phyloP scores from a whole-genome alignment of 2,888 invertebrate species.

The Oscheius onirici region DNA sequence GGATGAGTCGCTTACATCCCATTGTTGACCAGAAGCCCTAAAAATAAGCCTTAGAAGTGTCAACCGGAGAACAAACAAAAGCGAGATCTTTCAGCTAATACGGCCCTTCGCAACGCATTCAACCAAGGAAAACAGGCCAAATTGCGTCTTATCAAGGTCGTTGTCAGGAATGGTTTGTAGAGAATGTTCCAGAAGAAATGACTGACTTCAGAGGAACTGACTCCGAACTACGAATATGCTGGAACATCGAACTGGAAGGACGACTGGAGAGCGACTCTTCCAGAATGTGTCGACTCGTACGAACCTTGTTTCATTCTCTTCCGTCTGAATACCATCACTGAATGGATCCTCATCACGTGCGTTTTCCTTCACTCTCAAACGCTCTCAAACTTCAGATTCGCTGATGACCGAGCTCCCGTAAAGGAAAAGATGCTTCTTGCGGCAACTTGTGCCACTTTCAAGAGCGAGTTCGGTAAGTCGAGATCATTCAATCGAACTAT shows the following conservation, averaged over 20 bases:
- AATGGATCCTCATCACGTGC: constrained; percentile 80
- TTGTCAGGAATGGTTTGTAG: constrained; percentile 64
- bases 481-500: too few species aligned
- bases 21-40: too few species aligned
- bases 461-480: constrained; percentile 82
- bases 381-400: constrained; percentile 79
- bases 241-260: constrained; percentile 67
- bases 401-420: constrained; percentile 88
- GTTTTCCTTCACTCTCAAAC: constrained; percentile 15
- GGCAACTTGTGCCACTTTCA: constrained; percentile 94
- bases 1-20: too few species aligned
- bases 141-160: constrained; percentile 69
- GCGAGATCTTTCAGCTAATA: constrained; percentile 63
- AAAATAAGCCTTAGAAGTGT: not conserved
- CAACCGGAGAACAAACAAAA: not conserved
- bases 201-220: constrained; percentile 55
- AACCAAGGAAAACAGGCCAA: constrained; percentile 68
- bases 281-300: constrained; percentile 74
- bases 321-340: constrained; percentile 80
- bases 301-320: constrained; percentile 89
- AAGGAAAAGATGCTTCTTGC: constrained; percentile 97
- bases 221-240: constrained; percentile 60
- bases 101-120: constrained; percentile 64
- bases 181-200: not conserved
- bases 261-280: constrained; percentile 66